A percentile compares a stretch with the other conserved stretches of the same genome.
phyloP scores from a whole-genome alignment of 2,888 invertebrate species.

The Mythimna lalbum region DNA sequence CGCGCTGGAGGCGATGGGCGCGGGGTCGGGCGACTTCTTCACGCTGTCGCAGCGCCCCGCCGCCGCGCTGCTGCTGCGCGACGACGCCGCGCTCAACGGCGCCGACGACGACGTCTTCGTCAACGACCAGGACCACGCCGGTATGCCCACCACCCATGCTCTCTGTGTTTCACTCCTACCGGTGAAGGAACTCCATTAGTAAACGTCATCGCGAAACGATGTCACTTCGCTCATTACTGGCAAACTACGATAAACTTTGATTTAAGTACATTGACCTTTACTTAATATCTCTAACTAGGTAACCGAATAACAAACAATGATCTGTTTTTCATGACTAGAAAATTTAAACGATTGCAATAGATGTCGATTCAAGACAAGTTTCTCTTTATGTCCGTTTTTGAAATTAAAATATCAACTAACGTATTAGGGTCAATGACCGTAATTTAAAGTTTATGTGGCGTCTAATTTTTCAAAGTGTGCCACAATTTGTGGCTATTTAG shows the following conservation, averaged over 20 bases:
- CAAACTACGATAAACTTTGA: neutral
- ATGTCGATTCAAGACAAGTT: too few species aligned
- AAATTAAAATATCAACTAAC: too few species aligned
- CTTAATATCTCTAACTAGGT: too few species aligned
- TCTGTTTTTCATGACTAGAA: too few species aligned
- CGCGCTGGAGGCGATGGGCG: slow-evolving; percentile 87
- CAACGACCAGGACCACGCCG: slow-evolving; percentile 52
- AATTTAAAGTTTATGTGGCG: too few species aligned
- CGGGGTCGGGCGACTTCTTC: slow-evolving; percentile 89
- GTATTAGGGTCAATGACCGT: too few species aligned
- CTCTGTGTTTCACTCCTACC: neutral
- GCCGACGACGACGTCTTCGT: slow-evolving; percentile 87
- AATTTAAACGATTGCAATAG: too few species aligned
- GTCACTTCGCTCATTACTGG: slow-evolving; percentile 33
- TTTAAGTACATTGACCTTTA: too few species aligned
- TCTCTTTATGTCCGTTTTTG: too few species aligned
- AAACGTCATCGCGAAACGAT: neutral
- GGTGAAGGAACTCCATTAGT: neutral
- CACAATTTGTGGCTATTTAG: neutral
- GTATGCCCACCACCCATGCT: slow-evolving; percentile 12
- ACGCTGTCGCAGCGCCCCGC: slow-evolving; percentile 88
- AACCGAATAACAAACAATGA: neutral
- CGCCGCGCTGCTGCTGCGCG: slow-evolving; percentile 86
- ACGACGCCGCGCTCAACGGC: slow-evolving; percentile 85
- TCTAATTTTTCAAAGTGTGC: too few species aligned